Conservation (phyloP, 2,888 invertebrate species). For the Macropis europaea region DNA sequence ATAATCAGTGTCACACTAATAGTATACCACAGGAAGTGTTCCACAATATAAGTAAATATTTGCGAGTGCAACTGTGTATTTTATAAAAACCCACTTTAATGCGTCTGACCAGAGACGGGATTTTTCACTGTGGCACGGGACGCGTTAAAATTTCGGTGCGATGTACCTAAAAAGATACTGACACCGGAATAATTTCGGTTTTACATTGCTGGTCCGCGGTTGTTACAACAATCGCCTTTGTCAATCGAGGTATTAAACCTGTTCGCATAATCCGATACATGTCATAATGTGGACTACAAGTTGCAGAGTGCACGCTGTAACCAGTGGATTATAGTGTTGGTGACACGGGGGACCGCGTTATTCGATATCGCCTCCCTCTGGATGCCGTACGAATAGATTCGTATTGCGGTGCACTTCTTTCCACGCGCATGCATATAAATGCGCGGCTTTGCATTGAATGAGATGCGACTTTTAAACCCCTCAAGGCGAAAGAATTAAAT, state of each 20-base stretch:
- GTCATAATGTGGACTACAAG: constrained; percentile 22
- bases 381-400: constrained; percentile 20
- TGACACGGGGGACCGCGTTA: constrained; percentile 23
- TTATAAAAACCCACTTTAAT: too few relatives aligned
- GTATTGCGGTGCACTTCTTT: constrained; percentile 29
- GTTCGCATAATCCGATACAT: constrained; percentile 26
- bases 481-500: neutral
- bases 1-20: too few relatives aligned
- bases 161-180: too few relatives aligned
- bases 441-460: neutral
- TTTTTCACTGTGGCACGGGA: too few relatives aligned
- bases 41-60: too few relatives aligned
- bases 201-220: too few relatives aligned
- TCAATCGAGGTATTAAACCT: constrained; percentile 28
- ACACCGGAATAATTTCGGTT: too few relatives aligned
- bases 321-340: constrained; percentile 28
- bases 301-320: constrained; percentile 3
- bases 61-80: too few relatives aligned
- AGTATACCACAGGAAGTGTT: too few relatives aligned
- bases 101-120: too few relatives aligned
- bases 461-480: neutral
- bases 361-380: constrained; percentile 18
- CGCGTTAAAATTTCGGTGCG: too few relatives aligned
- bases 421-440: constrained; percentile 25
- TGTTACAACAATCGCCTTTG: constrained; percentile 19